These are phyloP conservation scores for Epizoanthus scotinus DNA, from an alignment of 92 coral and sea anemone genomes.

Conservation along the genomic window DNA sequence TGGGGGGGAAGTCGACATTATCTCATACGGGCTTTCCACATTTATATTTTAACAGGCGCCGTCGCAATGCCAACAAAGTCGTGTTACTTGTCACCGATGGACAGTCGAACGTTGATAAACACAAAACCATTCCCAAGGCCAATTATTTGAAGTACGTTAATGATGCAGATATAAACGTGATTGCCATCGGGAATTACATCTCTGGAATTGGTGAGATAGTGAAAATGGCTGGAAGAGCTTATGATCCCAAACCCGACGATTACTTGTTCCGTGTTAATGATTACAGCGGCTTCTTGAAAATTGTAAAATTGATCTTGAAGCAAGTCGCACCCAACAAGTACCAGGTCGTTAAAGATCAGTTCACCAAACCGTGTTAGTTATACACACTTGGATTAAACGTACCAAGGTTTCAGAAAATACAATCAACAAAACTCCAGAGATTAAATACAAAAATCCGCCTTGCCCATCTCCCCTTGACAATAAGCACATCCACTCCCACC, in stretches of 20 bases:
- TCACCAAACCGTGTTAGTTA: too few species aligned
- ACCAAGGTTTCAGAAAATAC: too few species aligned
- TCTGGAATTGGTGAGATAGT: constrained; percentile 27
- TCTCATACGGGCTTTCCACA: too few species aligned
- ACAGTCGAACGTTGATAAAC: constrained; percentile 16
- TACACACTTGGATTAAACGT: too few species aligned
- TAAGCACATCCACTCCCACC: too few species aligned
- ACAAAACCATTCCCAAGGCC: constrained; percentile 26
- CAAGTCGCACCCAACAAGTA: constrained; percentile 10
- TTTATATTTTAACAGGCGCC: constrained; percentile 13
- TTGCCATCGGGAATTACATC: constrained; percentile 35
- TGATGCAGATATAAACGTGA: constrained; percentile 18
- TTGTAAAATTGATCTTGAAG: constrained; percentile 27
- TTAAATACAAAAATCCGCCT: too few species aligned
- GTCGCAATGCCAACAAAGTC: background rate
- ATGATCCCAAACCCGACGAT: background rate
- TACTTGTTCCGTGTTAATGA: constrained; percentile 15
- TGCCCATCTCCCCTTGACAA: too few species aligned
- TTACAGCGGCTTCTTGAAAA: constrained; percentile 1
- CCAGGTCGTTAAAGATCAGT: too few species aligned
- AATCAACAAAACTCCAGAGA: too few species aligned
- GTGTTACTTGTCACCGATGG: constrained; percentile 47
- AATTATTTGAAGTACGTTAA: background rate
- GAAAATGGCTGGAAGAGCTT: constrained; percentile 2
- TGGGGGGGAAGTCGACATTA: too few species aligned